Percentiles rank a stretch among this genome's conserved stretches.
Conservation (phyloP, 2,888 invertebrate species). For the Melanostoma mellinum region DNA sequence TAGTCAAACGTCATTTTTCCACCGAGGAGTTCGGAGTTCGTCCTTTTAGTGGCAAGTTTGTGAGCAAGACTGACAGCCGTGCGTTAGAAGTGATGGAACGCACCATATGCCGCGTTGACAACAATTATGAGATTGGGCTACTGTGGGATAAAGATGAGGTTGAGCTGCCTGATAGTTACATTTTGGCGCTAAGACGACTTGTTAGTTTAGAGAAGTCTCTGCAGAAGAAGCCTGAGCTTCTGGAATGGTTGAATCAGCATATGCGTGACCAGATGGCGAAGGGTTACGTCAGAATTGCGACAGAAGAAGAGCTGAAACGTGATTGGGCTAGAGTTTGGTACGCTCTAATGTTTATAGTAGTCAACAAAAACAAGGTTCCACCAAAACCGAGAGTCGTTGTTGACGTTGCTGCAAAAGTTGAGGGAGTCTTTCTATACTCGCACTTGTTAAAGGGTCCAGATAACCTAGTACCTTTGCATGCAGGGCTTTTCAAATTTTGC, state of each 20-base stretch:
- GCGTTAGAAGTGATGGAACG: constrained; percentile 24
- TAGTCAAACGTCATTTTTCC: constrained; percentile 31
- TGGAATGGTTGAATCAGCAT: not conserved
- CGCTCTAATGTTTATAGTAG: not conserved
- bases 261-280: constrained; percentile 3
- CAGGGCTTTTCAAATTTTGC: too few relatives aligned
- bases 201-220: not conserved
- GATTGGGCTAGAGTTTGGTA: constrained; percentile 18
- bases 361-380: not conserved
- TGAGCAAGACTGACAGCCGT: constrained; percentile 11
- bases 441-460: too few relatives aligned
- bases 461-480: too few relatives aligned
- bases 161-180: constrained; percentile 8
- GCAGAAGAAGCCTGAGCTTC: not conserved
- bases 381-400: too few relatives aligned
- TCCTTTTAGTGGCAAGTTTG: constrained; percentile 3
- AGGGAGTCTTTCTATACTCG: too few relatives aligned
- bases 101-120: not conserved
- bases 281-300: constrained; percentile 12
- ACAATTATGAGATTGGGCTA: constrained; percentile 20
- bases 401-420: too few relatives aligned
- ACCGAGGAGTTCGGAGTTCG: constrained; percentile 45
- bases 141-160: constrained; percentile 24
- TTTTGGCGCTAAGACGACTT: constrained; percentile 4
- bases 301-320: not conserved